phyloP scores from a whole-genome alignment of 2,888 invertebrate species.

The Dorcus parallelipipedus region DNA sequence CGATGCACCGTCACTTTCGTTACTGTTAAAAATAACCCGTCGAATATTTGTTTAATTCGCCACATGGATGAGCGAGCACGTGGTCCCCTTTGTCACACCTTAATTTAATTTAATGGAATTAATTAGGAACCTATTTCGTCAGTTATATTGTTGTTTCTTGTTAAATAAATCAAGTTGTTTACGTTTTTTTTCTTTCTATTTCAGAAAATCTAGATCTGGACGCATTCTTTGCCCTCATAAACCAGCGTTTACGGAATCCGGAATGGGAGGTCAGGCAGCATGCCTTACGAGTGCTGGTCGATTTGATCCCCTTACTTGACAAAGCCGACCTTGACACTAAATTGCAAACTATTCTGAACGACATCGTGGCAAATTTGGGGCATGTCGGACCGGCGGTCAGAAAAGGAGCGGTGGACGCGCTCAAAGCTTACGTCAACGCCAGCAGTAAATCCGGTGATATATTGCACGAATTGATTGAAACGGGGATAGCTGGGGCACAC shows the following conservation, averaged over 20 bases:
- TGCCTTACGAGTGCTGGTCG: conserved; percentile 73
- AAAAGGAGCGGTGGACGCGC: conserved; percentile 73
- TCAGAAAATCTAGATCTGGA: conserved; percentile 46
- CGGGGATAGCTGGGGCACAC: conserved; percentile 61
- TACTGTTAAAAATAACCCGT: too few species aligned
- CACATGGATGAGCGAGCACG: too few species aligned
- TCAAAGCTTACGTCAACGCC: conserved; percentile 69
- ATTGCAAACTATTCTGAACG: conserved; percentile 61
- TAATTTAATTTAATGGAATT: too few species aligned
- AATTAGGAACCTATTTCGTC: neutral
- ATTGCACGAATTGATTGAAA: conserved; percentile 61
- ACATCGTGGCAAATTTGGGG: conserved; percentile 75
- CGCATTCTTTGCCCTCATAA: conserved; percentile 67
- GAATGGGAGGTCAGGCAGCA: conserved; percentile 84
- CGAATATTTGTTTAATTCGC: too few species aligned
- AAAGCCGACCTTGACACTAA: conserved; percentile 63
- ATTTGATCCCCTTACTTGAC: conserved; percentile 72
- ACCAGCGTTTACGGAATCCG: conserved; percentile 70
- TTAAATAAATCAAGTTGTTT: neutral
- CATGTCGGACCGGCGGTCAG: conserved; percentile 77
- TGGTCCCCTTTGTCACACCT: too few species aligned
- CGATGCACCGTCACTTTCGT: too few species aligned
- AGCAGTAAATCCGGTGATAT: conserved; percentile 67
- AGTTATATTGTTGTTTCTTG: neutral
- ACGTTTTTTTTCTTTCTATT: conserved; percentile 12